phyloP scores from a whole-genome alignment of 1,140 invertebrate genomes.

The Thaumatotibia leucotreta region DNA sequence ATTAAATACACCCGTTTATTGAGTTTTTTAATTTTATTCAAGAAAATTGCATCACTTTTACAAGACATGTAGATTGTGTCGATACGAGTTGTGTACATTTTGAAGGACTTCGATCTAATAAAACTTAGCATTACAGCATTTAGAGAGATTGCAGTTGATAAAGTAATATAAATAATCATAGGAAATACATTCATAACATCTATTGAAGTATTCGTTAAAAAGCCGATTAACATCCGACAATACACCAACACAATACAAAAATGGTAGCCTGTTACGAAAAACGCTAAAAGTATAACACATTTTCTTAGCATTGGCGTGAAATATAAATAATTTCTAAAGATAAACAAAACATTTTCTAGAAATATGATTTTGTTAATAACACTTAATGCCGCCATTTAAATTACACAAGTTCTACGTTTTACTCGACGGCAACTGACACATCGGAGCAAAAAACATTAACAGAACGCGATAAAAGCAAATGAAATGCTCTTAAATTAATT shows the following conservation, averaged over 20 bases:
- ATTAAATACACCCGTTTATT: not conserved
- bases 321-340: not conserved
- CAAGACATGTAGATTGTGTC: not conserved
- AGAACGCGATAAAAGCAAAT: too few relatives aligned
- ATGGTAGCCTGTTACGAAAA: not conserved
- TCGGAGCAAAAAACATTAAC: too few relatives aligned
- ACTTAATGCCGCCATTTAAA: not conserved
- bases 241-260: not conserved
- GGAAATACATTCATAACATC: not conserved
- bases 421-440: too few relatives aligned
- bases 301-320: not conserved
- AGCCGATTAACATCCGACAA: not conserved
- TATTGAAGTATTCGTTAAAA: not conserved
- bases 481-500: too few relatives aligned
- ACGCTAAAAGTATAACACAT: not conserved
- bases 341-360: not conserved
- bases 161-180: not conserved
- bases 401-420: not conserved
- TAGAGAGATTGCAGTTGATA: not conserved
- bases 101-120: not conserved
- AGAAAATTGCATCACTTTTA: not conserved
- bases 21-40: not conserved
- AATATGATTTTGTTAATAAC: not conserved
- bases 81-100: not conserved
- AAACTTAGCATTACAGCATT: not conserved